Percentiles rank a stretch among this genome's conserved stretches.
Conservation (phyloP, 2,888 invertebrate genomes). For the Adela reaumurella region DNA sequence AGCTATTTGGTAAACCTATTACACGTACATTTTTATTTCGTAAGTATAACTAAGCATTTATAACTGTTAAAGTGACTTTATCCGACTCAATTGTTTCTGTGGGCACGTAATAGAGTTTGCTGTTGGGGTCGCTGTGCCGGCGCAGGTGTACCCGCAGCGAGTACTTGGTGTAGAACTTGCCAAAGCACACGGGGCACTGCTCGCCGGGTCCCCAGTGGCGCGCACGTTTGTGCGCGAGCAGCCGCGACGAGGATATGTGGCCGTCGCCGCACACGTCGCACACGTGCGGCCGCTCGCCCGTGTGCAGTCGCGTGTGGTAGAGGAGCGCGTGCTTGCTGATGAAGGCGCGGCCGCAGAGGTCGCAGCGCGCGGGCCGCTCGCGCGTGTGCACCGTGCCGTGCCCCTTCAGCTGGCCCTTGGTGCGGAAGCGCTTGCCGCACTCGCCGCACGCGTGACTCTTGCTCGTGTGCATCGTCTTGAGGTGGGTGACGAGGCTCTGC, state of each 20-base stretch:
- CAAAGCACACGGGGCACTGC: conserved; percentile 26
- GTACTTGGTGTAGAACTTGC: conserved; percentile 29
- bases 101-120: conserved; percentile 18
- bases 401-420: conserved; percentile 44
- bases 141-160: conserved; percentile 43
- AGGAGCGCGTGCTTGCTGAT: conserved; percentile 44
- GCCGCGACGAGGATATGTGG: conserved; percentile 39
- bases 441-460: conserved; percentile 51
- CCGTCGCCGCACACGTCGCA: conserved; percentile 39
- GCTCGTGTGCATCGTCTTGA: conserved; percentile 42
- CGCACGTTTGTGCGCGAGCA: conserved; percentile 38
- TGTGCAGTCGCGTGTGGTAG: conserved; percentile 43
- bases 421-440: conserved; percentile 50
- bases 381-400: conserved; percentile 52
- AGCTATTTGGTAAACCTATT: too few species aligned
- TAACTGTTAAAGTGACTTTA: too few species aligned
- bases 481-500: conserved; percentile 28
- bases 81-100: too few species aligned
- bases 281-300: conserved; percentile 42
- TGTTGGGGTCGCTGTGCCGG: background rate
- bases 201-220: conserved; percentile 31
- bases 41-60: too few species aligned
- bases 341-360: conserved; percentile 44
- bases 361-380: conserved; percentile 48
- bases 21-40: too few species aligned